A percentile compares a stretch with the other conserved stretches of the same genome.
Evolutionary conservation across 2,888 invertebrate species (phyloP).

Genomic region (Brachypterus glaber): DNA sequence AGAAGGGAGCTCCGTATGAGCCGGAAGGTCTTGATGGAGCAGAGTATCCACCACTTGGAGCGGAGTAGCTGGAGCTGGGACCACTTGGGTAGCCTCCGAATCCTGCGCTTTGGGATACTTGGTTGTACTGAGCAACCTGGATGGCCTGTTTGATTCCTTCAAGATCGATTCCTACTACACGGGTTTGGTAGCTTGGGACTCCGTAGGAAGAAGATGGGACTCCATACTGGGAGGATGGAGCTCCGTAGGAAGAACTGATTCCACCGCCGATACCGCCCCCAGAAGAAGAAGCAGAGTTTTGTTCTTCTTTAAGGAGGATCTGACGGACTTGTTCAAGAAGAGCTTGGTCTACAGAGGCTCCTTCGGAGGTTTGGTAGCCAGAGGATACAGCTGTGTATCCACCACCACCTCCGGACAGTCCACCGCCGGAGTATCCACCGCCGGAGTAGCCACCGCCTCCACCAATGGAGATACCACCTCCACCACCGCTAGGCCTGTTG

Average conservation of each 20-base stretch:
- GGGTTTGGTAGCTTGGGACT: slow-evolving; percentile 47
- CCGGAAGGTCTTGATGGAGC: slow-evolving; percentile 40
- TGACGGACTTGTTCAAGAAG: slow-evolving; percentile 77
- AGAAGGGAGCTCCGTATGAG: slow-evolving; percentile 26
- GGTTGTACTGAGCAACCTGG: slow-evolving; percentile 78
- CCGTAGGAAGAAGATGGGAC: slow-evolving; percentile 60
- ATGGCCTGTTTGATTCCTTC: slow-evolving; percentile 80
- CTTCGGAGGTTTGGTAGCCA: slow-evolving; percentile 73
- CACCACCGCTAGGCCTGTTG: slow-evolving; percentile 46
- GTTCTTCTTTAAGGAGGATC: slow-evolving; percentile 74
- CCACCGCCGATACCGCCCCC: slow-evolving; percentile 47
- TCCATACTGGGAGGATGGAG: slow-evolving; percentile 57
- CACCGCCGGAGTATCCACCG: slow-evolving; percentile 32
- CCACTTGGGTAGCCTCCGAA: slow-evolving; percentile 40
- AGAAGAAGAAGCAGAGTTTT: slow-evolving; percentile 48
- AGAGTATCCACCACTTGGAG: slow-evolving; percentile 58
- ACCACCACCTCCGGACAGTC: slow-evolving; percentile 51
- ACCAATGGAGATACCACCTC: slow-evolving; percentile 32
- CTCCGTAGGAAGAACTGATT: slow-evolving; percentile 41
- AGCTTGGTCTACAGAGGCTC: slow-evolving; percentile 69
- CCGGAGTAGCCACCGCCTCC: slow-evolving; percentile 38
- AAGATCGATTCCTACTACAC: slow-evolving; percentile 75
- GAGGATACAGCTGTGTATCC: slow-evolving; percentile 68
- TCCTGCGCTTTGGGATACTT: slow-evolving; percentile 48
- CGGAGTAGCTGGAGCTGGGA: slow-evolving; percentile 41